Evolutionary conservation across 2,113 vertebrate species (phyloP).

Genomic region (Corydoras sp.): DNA sequence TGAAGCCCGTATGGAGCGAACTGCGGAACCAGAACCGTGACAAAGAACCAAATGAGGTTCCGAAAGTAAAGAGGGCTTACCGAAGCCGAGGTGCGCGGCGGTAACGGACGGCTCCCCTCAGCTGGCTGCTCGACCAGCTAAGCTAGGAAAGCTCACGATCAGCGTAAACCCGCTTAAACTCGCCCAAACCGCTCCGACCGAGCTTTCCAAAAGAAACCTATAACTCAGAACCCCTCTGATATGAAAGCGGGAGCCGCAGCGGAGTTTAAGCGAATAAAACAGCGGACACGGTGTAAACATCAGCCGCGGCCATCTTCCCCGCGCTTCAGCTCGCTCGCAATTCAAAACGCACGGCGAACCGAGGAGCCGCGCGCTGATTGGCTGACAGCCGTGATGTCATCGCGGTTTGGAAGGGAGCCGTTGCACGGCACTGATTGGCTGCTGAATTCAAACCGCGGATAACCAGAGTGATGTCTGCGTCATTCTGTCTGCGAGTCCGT

Average conservation of each 20-base stretch:
- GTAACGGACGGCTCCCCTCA: not conserved
- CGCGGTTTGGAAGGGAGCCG: conserved; percentile 20
- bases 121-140: conserved; percentile 33
- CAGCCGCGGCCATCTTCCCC: conserved; percentile 25
- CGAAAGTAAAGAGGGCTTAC: not conserved
- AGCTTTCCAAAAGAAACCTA: no score
- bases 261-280: not conserved
- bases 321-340: conserved; percentile 28
- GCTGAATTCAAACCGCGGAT: conserved; percentile 59
- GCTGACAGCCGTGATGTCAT: conserved; percentile 18
- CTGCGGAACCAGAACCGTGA: not conserved
- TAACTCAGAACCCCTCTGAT: no score
- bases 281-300: not conserved
- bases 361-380: conserved; percentile 51
- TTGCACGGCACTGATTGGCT: conserved; percentile 56
- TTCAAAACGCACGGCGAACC: conserved; percentile 66
- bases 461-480: not conserved
- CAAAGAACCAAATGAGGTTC: no score
- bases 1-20: no score
- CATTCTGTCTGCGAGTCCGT: no score
- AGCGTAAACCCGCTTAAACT: conserved; percentile 3
- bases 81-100: not conserved
- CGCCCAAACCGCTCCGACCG: no score
- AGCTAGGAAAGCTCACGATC: conserved; percentile 36
- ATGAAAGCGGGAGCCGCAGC: not conserved